Percentiles rank a stretch among this genome's conserved stretches.
These are phyloP conservation scores for Austrolebias charrua DNA, from an alignment of 2,797 vertebrate genomes.

Conservation along the genomic window DNA sequence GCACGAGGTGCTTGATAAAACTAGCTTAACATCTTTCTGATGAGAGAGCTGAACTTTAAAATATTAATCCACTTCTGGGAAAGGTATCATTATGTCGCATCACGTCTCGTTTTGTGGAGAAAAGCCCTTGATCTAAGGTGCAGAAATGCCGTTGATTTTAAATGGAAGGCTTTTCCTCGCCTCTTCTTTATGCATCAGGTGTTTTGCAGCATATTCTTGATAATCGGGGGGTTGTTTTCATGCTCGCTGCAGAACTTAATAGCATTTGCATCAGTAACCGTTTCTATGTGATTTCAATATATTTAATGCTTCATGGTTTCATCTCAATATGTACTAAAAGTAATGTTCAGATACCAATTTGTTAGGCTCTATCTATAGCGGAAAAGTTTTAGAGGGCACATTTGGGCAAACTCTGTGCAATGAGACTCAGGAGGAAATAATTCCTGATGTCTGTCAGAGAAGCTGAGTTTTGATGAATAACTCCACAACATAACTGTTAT, in stretches of 20 bases:
- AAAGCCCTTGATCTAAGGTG: slow-evolving; percentile 30
- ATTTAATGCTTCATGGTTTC: slow-evolving; percentile 5
- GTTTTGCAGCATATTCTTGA: slow-evolving; percentile 26
- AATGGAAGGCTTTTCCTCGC: slow-evolving; percentile 24
- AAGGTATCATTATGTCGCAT: slow-evolving; percentile 39
- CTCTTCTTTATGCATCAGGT: slow-evolving; percentile 19
- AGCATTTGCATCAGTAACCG: slow-evolving; percentile 23
- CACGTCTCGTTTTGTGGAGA: slow-evolving; percentile 20
- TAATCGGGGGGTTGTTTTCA: slow-evolving; percentile 17
- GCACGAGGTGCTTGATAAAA: slow-evolving; percentile 29
- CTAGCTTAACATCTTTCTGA: slow-evolving; percentile 30
- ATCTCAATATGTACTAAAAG: slow-evolving; percentile 15
- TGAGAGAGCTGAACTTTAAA: slow-evolving; percentile 27
- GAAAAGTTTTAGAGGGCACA: slow-evolving; percentile 27
- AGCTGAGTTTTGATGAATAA: slow-evolving; percentile 57
- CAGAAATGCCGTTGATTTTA: slow-evolving; percentile 33
- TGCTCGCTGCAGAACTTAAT: slow-evolving; percentile 4
- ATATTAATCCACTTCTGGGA: slow-evolving; percentile 42
- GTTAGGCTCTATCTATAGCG: slow-evolving; percentile 25
- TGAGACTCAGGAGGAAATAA: slow-evolving; percentile 41
- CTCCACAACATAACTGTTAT: slow-evolving; percentile 33
- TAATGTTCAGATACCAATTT: slow-evolving; percentile 16
- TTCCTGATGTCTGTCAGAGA: slow-evolving; percentile 42
- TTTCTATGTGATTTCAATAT: slow-evolving; percentile 15
- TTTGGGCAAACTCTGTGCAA: slow-evolving; percentile 26